Evolutionary conservation across 2,113 vertebrate genomes (phyloP).

Genomic region (Sinocyclocheilus maitianheensis): DNA sequence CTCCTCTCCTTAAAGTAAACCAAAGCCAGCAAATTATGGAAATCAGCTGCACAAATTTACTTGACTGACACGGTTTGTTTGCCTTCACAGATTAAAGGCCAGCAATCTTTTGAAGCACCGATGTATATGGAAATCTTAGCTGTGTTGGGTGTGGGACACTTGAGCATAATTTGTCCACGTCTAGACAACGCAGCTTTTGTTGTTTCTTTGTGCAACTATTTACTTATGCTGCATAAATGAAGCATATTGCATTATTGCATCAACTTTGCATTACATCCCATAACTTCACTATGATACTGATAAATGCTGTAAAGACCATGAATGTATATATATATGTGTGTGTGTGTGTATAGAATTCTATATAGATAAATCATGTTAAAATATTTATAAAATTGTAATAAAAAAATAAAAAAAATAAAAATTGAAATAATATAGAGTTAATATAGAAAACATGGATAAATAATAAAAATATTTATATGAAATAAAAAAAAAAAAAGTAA

Average conservation of each 20-base stretch:
- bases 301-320: too few relatives aligned
- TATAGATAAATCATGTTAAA: too few relatives aligned
- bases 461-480: too few relatives aligned
- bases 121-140: slow-evolving; percentile 21
- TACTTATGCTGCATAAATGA: not conserved
- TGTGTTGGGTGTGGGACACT: not conserved
- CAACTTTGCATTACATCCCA: not conserved
- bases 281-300: too few relatives aligned
- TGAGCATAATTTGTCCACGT: not conserved
- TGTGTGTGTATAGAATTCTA: too few relatives aligned
- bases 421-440: too few relatives aligned
- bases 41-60: slow-evolving; percentile 16
- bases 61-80: slow-evolving; percentile 25
- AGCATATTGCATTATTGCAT: not conserved
- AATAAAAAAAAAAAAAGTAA: too few relatives aligned
- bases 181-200: not conserved
- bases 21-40: slow-evolving; percentile 24
- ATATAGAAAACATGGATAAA: too few relatives aligned
- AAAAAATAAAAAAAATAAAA: too few relatives aligned
- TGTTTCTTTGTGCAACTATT: not conserved
- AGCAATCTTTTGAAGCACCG: slow-evolving; percentile 16
- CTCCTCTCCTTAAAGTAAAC: slow-evolving; percentile 10
- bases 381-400: too few relatives aligned
- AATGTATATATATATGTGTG: too few relatives aligned
- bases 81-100: slow-evolving; percentile 13